Conservation (phyloP, 35 echinoderm and acorn worm species). For the Strongylocentrotus purpuratus region DNA sequence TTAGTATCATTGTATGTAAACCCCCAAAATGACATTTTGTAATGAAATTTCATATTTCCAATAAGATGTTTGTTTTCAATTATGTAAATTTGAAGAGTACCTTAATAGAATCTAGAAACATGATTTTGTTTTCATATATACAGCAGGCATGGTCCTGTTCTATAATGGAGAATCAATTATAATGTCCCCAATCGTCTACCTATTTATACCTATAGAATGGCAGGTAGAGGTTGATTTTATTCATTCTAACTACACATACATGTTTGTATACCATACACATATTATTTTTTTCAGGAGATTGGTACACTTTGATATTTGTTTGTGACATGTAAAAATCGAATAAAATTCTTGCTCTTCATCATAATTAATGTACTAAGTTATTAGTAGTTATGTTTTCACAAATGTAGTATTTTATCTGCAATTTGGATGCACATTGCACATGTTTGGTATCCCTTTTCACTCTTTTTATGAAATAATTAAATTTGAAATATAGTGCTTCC, state of each 20-base stretch:
- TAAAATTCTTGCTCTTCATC: background rate
- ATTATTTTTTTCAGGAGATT: no score
- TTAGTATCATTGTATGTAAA: background rate
- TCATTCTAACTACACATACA: no score
- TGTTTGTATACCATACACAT: no score
- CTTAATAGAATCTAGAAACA: no score
- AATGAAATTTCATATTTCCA: background rate
- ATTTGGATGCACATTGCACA: background rate
- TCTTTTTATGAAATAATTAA: background rate
- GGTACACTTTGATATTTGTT: no score
- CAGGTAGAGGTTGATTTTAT: no score
- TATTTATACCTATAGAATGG: no score
- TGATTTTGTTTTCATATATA: no score
- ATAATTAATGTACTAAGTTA: background rate
- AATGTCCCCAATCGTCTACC: no score
- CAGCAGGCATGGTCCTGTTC: no score
- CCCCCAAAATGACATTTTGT: background rate
- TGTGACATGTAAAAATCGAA: background rate
- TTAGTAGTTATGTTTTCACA: background rate
- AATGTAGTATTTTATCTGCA: background rate
- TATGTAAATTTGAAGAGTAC: no score
- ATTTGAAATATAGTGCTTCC: conserved; percentile 2
- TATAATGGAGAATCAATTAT: background rate
- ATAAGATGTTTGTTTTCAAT: background rate
- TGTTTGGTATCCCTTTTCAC: background rate